Base-by-base conservation (phyloP, 2,888 invertebrate genomes). In the Harpalus rubripes region DNA sequence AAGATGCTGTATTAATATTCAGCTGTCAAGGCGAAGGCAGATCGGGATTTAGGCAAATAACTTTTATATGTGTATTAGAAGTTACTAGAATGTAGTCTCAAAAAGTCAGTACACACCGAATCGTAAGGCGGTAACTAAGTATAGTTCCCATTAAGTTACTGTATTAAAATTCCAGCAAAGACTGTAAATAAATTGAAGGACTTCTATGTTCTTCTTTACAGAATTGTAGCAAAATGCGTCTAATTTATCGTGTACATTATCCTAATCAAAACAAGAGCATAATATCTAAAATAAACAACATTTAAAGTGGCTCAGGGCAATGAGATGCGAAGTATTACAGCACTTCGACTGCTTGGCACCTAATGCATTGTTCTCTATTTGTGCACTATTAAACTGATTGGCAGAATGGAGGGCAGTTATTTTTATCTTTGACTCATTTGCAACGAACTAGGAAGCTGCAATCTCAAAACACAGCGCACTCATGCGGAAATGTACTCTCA, bases 401-500 rank as follows among this genome's bases (percentile, higher is more conserved):
- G 56, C 26, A 52, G 72, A 68, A 81, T 81, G 72, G 81, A 81
- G 81, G 81, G 56, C 81, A 81, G n/a, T 81, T 81, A 81, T 81
- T 81, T 81, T 68, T 81, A 81, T 68, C 68, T 16, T 68, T 81
- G 81, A 81, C 81, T 68, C 81, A 81, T 81, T 81, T 72, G 81
- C 22, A 58, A 15, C 56, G 68, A 81, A 68, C 81, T 81, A 68
- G 81, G 81, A 81, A 72, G 81, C 72, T 81, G 81, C 56, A 81
- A 68, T 72, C 81, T 81, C 65, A 65, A 81, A 63, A 80, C 78
- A 52, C 44, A 52, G 12, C 32, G 12, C 44, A 41, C 32, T 26
- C 44, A 81, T 44, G 63, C 81, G 81, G 81, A 81, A 81, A 81
- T 81, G 41, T 16, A 44, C 18, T 74, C 18, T 16, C 44, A 74